Conservation (phyloP, 2,888 invertebrate genomes). For the Ischnura elegans region DNA sequence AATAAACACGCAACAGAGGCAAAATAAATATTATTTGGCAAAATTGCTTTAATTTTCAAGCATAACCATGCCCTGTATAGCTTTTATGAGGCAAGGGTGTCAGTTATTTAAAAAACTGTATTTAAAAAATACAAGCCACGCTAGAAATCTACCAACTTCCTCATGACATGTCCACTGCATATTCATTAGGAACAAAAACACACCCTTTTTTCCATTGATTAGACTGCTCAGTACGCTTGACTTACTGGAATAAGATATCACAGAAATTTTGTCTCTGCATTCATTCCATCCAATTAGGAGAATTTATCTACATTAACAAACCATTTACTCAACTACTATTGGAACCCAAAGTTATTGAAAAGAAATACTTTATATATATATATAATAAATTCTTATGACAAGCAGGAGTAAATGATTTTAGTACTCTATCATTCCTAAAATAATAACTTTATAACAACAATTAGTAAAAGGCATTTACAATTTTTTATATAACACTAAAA, state of each 20-base stretch:
- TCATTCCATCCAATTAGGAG: slow-evolving; percentile 47
- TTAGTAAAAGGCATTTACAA: slow-evolving; percentile 58
- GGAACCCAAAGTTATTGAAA: slow-evolving; percentile 11
- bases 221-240: slow-evolving; percentile 59
- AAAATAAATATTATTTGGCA: slow-evolving; percentile 65
- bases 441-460: slow-evolving; percentile 26
- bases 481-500: slow-evolving; percentile 21
- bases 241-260: slow-evolving; percentile 64
- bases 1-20: slow-evolving; percentile 39
- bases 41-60: slow-evolving; percentile 36
- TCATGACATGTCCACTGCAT: slow-evolving; percentile 41
- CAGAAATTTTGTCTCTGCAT: slow-evolving; percentile 66
- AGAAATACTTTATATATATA: background rate
- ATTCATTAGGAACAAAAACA: slow-evolving; percentile 57
- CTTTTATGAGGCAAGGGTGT: slow-evolving; percentile 40
- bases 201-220: slow-evolving; percentile 57
- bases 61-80: slow-evolving; percentile 53
- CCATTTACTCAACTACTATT: slow-evolving; percentile 47
- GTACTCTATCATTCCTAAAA: slow-evolving; percentile 2
- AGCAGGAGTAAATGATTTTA: slow-evolving; percentile 50
- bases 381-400: slow-evolving; percentile 26
- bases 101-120: slow-evolving; percentile 27
- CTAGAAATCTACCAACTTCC: slow-evolving; percentile 51
- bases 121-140: slow-evolving; percentile 52
- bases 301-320: slow-evolving; percentile 61